Conservation (phyloP, 2,797 vertebrate species). For the Gymnothorax javanicus region DNA sequence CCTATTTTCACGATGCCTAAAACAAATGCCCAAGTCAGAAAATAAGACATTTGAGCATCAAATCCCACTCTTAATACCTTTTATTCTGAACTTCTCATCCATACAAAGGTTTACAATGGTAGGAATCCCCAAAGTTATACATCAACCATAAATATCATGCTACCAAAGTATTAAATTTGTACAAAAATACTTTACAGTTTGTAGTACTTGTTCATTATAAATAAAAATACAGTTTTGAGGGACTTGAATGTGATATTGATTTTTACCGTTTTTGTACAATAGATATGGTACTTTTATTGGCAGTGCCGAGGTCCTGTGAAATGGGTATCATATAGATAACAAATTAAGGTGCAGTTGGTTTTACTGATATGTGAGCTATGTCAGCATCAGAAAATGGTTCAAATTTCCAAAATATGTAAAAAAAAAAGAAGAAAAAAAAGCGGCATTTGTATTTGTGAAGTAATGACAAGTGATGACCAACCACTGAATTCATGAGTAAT, state of each 20-base stretch:
- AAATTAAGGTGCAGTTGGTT: neutral
- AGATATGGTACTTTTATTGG: constrained; percentile 11
- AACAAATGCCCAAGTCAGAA: neutral
- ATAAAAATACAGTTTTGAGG: constrained; percentile 20
- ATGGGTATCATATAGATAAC: neutral
- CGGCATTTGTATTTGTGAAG: no score
- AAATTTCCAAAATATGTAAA: neutral
- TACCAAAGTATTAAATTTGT: constrained; percentile 99
- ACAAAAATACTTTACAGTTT: constrained; percentile 99
- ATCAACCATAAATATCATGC: constrained; percentile 99
- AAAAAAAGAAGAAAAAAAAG: neutral
- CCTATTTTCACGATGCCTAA: neutral
- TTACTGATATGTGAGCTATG: neutral
- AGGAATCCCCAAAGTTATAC: constrained; percentile 87
- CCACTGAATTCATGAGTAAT: neutral
- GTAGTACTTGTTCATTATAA: constrained; percentile 60
- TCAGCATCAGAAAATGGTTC: neutral
- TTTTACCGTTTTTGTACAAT: neutral
- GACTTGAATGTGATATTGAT: constrained; percentile 16
- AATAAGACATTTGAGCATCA: constrained; percentile 1
- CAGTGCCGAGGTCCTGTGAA: neutral
- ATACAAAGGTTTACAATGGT: constrained; percentile 90
- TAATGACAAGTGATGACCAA: neutral
- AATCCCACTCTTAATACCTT: constrained; percentile 13
- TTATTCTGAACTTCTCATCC: constrained; percentile 49